Evolutionary conservation across 1,140 invertebrate species (phyloP), one percentile per base, ranked within the genome.

Genomic region (Trachymyrmex septentrionalis): DNA sequence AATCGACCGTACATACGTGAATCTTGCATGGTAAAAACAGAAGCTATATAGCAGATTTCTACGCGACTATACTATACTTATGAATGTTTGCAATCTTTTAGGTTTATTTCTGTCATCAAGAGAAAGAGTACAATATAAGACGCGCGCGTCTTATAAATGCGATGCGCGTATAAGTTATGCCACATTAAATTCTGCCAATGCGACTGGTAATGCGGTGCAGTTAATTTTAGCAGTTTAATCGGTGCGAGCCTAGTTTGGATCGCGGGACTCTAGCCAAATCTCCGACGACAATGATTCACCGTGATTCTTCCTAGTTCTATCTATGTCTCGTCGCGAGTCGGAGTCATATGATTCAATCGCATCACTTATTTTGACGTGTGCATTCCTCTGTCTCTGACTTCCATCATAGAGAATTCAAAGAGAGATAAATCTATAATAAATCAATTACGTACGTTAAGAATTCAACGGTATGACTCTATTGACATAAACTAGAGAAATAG

Each of bases 161-260:
- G 7, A 69, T 27, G 63, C 30, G 19, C 9, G 59, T 50, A 64
- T 7, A n/a, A 19, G 48, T 14, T 16, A 64, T 19, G n/a, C 24
- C 34, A 69, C 24, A 6, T 71, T 57, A 76, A 87, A 88, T 90
- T 87, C 78, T 87, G 82, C 66, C 87, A 87, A 87, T 90, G 91
- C 44, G 57, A 75, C 14, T 59, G 76, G 61, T 85, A 89, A 88
- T 30, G 30, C 57, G 50, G 81, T 34, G 76, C 57, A 34, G 66
- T 89, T 94, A 93, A 93, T 90, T 92, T 93, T 93, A 94, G 91
- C 75, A 30, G 61, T 94, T 94, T 93, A 90, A 94, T 92, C 92
- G 87, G 87, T 61, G 85, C 91, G 82, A 91, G 87, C 93, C 93
- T 93, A 94, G 92, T 94, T 94, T 94, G 93, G 93, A 92, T 73